Conservation (phyloP, 2,888 invertebrate species). For the Silvanus unidentatus region DNA sequence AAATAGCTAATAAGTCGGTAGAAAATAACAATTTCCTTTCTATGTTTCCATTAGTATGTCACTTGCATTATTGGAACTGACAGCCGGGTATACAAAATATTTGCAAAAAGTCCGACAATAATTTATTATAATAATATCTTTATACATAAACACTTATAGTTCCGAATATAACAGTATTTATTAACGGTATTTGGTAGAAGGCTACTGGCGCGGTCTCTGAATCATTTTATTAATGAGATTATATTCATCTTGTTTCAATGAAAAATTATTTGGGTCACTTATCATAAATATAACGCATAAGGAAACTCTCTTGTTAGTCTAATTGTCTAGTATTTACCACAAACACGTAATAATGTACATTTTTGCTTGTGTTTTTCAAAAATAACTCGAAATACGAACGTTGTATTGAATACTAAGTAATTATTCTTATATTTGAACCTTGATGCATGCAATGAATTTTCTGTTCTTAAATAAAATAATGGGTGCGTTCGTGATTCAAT, state of each 20-base stretch:
- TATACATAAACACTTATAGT: conserved; percentile 7
- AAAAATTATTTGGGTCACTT: conserved; percentile 2
- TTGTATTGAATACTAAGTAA: background rate
- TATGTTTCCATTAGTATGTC: no score
- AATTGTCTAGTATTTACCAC: no score
- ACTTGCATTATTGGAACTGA: no score
- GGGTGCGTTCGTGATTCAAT: conserved; percentile 10
- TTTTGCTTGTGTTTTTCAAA: background rate
- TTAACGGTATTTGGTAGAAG: conserved; percentile 28
- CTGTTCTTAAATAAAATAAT: conserved; percentile 4
- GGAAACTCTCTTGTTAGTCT: no score
- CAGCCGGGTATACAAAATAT: no score
- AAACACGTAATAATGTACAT: no score
- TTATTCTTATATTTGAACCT: background rate
- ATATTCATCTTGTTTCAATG: conserved; percentile 3
- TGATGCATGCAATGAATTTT: background rate
- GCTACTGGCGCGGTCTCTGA: conserved; percentile 20
- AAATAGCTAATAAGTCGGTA: no score
- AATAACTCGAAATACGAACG: background rate
- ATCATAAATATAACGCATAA: no score
- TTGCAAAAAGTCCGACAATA: no score
- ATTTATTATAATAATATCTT: no score
- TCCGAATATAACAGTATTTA: conserved; percentile 30
- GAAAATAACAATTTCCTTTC: no score
- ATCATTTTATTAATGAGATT: conserved; percentile 19